Percentiles rank a stretch among this genome's conserved stretches.
phyloP scores from a whole-genome alignment of 23 tunicate species.

The Ciona savignyi region DNA sequence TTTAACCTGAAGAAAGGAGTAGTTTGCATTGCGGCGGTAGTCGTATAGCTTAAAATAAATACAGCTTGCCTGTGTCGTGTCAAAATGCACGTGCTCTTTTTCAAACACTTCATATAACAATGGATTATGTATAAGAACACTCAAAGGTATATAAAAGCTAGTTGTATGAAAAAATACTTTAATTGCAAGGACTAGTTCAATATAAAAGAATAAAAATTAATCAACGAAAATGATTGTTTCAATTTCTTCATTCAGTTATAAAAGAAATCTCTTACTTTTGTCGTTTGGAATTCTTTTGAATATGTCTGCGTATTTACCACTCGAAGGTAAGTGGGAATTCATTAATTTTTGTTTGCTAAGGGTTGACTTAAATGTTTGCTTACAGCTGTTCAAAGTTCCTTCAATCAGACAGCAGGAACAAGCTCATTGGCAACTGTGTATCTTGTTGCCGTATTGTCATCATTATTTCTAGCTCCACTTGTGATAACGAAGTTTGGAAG shows the following conservation, averaged over 20 bases:
- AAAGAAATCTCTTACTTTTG: background rate
- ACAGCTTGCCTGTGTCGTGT: too few relatives aligned
- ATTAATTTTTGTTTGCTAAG: background rate
- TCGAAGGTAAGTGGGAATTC: background rate
- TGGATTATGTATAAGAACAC: too few relatives aligned
- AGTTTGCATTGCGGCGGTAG: too few relatives aligned
- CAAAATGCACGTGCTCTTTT: too few relatives aligned
- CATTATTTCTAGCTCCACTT: background rate
- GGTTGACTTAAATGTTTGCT: background rate
- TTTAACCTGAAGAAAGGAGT: too few relatives aligned
- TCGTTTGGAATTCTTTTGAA: background rate
- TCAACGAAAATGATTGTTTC: too few relatives aligned
- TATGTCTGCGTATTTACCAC: background rate
- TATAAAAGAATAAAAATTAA: too few relatives aligned
- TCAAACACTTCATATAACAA: too few relatives aligned
- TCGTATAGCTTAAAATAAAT: too few relatives aligned
- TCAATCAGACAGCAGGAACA: slow-evolving; percentile 1
- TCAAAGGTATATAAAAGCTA: too few relatives aligned
- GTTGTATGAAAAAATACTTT: too few relatives aligned
- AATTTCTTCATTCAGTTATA: background rate
- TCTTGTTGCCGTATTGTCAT: background rate
- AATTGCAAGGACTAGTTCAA: too few relatives aligned
- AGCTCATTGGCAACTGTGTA: background rate
- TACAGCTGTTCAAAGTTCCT: slow-evolving; percentile 4
- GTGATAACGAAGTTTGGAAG: background rate